phyloP scores from a whole-genome alignment of 2,888 invertebrate genomes.

The Morpho helenor region DNA sequence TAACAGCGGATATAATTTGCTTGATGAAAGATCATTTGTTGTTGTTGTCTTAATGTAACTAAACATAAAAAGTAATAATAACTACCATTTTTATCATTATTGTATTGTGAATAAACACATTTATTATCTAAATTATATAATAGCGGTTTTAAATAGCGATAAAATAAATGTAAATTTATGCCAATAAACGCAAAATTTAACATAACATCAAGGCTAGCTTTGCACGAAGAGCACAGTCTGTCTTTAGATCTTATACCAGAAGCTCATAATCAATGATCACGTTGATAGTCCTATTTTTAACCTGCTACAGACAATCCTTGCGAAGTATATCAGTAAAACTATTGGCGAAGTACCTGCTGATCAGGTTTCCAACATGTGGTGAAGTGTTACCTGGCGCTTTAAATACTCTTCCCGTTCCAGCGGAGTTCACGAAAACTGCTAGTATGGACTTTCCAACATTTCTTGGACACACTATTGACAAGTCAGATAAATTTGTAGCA shows the following conservation, averaged over 20 bases:
- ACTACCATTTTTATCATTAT: too few species aligned
- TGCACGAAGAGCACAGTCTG: background rate
- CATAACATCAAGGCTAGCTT: slow-evolving; percentile 1
- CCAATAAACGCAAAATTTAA: background rate
- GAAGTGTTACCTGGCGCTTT: slow-evolving; percentile 33
- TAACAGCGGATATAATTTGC: slow-evolving; percentile 9
- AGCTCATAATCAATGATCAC: background rate
- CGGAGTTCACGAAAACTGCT: slow-evolving; percentile 33
- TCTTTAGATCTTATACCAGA: slow-evolving; percentile 2
- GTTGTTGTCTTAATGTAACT: background rate
- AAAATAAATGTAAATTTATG: too few species aligned
- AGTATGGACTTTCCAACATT: slow-evolving; percentile 31
- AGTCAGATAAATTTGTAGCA: slow-evolving; percentile 32
- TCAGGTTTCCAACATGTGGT: slow-evolving; percentile 5
- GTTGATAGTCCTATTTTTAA: background rate
- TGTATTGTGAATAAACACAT: too few species aligned
- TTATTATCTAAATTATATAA: too few species aligned
- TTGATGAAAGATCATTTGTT: background rate
- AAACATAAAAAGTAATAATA: background rate
- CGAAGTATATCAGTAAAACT: background rate
- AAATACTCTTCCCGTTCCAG: slow-evolving; percentile 29
- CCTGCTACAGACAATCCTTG: background rate
- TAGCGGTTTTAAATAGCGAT: too few species aligned
- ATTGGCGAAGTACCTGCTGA: slow-evolving; percentile 11
- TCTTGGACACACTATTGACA: slow-evolving; percentile 31